Conservation (phyloP, 1,140 invertebrate genomes). For the Spodoptera frugiperda region DNA sequence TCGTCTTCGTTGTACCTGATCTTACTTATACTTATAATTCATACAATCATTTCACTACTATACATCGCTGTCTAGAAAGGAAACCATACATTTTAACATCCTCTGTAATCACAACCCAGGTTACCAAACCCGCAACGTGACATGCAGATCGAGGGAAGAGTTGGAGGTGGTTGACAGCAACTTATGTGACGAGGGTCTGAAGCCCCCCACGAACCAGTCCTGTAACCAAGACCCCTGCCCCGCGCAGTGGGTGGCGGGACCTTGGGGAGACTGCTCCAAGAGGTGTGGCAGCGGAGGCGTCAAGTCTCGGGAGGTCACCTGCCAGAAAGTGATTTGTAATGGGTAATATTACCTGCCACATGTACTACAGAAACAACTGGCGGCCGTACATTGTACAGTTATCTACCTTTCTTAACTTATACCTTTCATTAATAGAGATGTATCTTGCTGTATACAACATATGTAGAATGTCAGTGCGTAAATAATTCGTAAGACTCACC, state of each 20-base stretch:
- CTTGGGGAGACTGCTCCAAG: conserved; percentile 94
- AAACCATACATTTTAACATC: no score
- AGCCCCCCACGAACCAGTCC: conserved; percentile 89
- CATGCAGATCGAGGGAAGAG: conserved; percentile 90
- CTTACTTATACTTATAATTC: no score
- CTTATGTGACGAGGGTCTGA: conserved; percentile 92
- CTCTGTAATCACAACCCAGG: conserved; percentile 87
- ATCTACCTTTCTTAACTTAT: no score
- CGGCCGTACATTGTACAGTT: no score
- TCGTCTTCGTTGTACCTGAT: no score
- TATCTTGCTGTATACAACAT: no score
- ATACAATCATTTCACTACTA: no score
- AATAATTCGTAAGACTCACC: no score
- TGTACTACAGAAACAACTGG: no score
- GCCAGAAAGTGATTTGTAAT: conserved; percentile 90
- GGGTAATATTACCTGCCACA: conserved; percentile 74
- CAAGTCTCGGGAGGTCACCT: conserved; percentile 91
- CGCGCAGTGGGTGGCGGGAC: conserved; percentile 92
- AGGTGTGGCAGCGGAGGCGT: conserved; percentile 92
- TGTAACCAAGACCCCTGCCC: conserved; percentile 93
- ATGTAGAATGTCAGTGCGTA: no score
- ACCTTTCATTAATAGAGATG: no score
- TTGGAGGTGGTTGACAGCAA: conserved; percentile 89
- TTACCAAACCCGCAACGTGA: conserved; percentile 90
- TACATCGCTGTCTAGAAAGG: no score